Evolutionary conservation across 64 coral and sea anemone species (phyloP).

Genomic region (Trachythela sp.): DNA sequence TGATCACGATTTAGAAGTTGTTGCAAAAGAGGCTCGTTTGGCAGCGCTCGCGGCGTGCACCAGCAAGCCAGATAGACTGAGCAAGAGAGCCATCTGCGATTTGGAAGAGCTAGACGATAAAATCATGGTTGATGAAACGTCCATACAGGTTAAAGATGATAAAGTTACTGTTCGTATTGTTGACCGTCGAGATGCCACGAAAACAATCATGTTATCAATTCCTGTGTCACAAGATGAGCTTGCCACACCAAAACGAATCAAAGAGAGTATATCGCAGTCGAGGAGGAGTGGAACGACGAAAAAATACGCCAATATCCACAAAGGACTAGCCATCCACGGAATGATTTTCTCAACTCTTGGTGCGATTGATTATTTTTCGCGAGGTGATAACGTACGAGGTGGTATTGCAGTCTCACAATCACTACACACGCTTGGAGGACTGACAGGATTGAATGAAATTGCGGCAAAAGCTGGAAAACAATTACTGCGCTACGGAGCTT

Average conservation of each 20-base stretch:
- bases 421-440: constrained; percentile 47
- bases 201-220: neutral
- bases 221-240: neutral
- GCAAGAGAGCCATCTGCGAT: neutral
- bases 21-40: neutral
- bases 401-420: constrained; percentile 25
- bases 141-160: neutral
- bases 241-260: constrained; percentile 24
- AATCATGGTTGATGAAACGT: neutral
- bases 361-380: constrained; percentile 30
- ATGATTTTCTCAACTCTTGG: constrained; percentile 48
- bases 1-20: no score
- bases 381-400: constrained; percentile 45
- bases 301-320: constrained; percentile 26
- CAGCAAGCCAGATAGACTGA: neutral
- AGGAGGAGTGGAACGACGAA: constrained; percentile 4
- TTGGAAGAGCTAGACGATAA: neutral
- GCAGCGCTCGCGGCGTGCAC: neutral
- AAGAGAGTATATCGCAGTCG: constrained; percentile 29
- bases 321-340: constrained; percentile 50
- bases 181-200: constrained; percentile 14
- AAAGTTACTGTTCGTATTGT: constrained; percentile 25
- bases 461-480: constrained; percentile 31
- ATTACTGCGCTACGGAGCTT: constrained; percentile 6
- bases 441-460: constrained; percentile 47